A percentile compares a stretch with the other conserved stretches of the same genome.
phyloP scores from a whole-genome alignment of 2,113 vertebrate species.

The Cisticola juncidis region DNA sequence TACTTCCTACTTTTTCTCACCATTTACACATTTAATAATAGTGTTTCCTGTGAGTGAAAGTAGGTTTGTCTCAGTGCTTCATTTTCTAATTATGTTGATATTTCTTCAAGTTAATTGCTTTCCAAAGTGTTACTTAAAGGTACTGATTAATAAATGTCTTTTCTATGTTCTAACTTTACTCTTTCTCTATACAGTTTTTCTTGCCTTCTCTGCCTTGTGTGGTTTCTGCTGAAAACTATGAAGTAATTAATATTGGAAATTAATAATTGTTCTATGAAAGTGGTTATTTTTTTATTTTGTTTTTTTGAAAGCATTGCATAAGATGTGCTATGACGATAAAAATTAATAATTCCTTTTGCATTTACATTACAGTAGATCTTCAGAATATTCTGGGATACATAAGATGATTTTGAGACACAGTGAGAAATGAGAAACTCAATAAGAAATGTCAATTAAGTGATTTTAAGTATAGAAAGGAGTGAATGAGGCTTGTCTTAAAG shows the following conservation, averaged over 20 bases:
- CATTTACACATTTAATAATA: not conserved
- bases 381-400: not conserved
- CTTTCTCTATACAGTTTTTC: not conserved
- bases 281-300: not conserved
- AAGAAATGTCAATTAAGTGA: not conserved
- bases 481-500: not conserved
- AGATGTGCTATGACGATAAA: not conserved
- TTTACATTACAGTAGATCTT: not conserved
- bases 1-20: conserved; percentile 16
- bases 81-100: not conserved
- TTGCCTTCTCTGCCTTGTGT: not conserved
- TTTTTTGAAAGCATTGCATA: not conserved
- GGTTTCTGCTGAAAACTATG: not conserved
- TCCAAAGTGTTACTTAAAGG: not conserved
- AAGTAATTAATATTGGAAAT: not conserved
- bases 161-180: not conserved
- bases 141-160: not conserved
- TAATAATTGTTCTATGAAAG: not conserved
- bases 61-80: not conserved
- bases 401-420: not conserved
- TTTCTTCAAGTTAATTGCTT: not conserved
- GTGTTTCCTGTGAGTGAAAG: not conserved
- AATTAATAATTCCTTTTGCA: not conserved
- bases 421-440: not conserved
- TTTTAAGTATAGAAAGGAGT: not conserved